These are phyloP conservation scores for Heliocidaris erythrogramma DNA, from an alignment of 35 echinoderm and acorn worm species.

Conservation along the genomic window DNA sequence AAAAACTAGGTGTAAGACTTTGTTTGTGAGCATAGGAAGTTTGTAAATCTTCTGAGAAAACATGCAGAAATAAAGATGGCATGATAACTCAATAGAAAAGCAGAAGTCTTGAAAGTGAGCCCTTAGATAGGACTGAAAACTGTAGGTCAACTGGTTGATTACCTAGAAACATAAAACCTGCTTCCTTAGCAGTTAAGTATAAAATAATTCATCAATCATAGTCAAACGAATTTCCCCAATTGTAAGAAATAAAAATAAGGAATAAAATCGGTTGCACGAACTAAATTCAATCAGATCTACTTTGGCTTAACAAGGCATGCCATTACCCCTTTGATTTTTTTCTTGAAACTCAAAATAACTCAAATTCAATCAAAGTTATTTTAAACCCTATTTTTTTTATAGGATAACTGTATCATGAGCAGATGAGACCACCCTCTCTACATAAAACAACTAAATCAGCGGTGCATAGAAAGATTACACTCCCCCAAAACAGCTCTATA, in stretches of 20 bases:
- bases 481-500: not conserved
- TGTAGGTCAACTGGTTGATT: too few species aligned
- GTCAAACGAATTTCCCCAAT: too few species aligned
- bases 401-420: not conserved
- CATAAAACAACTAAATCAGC: not conserved
- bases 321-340: not conserved
- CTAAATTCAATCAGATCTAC: too few species aligned
- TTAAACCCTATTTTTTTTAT: not conserved
- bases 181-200: too few species aligned
- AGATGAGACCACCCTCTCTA: not conserved
- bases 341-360: not conserved
- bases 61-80: too few species aligned
- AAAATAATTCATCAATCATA: too few species aligned
- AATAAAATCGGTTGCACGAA: not conserved
- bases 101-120: too few species aligned
- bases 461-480: not conserved
- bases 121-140: too few species aligned
- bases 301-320: not conserved
- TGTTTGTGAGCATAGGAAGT: not conserved
- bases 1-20: not conserved
- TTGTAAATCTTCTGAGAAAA: not conserved
- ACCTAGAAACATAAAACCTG: too few species aligned
- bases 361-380: not conserved
- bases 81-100: too few species aligned
- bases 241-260: too few species aligned